These are phyloP conservation scores for Aviceda subcristata DNA, from an alignment of 2,113 vertebrate species.

Conservation along the genomic window DNA sequence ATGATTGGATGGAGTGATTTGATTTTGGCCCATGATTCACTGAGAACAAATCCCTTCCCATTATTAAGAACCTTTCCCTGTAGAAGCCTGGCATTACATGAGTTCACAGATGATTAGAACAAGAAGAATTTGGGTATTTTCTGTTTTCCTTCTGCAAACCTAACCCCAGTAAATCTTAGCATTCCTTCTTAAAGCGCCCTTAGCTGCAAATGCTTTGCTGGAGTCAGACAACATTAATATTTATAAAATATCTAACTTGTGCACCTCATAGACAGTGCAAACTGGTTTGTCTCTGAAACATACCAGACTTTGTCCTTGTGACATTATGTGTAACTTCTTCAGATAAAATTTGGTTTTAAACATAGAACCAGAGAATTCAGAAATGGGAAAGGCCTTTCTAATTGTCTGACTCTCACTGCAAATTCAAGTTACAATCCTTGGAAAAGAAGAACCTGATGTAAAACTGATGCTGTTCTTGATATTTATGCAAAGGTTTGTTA, in stretches of 20 bases:
- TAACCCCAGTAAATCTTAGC: neutral
- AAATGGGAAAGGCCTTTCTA: neutral
- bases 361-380: neutral
- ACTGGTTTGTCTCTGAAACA: neutral
- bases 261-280: neutral
- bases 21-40: neutral
- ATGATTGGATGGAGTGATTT: neutral
- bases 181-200: neutral
- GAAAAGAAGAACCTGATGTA: neutral
- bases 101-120: neutral
- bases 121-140: neutral
- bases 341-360: neutral
- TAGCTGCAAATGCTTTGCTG: neutral
- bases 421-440: neutral
- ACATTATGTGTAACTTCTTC: neutral
- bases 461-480: neutral
- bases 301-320: neutral
- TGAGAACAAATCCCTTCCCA: conserved; percentile 1
- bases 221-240: conserved; percentile 4
- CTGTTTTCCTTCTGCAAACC: neutral
- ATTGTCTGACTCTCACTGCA: neutral
- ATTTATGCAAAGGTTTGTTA: neutral
- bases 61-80: neutral
- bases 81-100: neutral
- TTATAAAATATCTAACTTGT: neutral